Conservation (phyloP, 2,888 invertebrate species). For the Synanthedon tipuliformis region DNA sequence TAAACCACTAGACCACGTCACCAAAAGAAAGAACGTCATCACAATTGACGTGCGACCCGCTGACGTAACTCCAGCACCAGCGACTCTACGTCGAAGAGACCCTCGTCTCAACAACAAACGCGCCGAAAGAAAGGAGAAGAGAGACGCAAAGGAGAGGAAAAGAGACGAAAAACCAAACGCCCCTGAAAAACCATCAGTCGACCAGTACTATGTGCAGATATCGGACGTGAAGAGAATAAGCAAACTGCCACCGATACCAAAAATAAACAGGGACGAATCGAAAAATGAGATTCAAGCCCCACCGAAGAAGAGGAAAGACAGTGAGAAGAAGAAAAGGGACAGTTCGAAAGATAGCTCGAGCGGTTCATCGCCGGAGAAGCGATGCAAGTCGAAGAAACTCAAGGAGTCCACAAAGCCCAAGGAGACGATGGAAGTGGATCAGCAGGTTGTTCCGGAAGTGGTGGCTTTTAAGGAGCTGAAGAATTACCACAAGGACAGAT, state of each 20-base stretch:
- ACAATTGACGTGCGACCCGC: conserved; percentile 53
- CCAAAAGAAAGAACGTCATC: conserved; percentile 56
- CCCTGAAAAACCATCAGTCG: conserved; percentile 6
- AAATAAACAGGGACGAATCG: conserved; percentile 26
- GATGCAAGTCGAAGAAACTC: conserved; percentile 14
- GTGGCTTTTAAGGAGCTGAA: conserved; percentile 70
- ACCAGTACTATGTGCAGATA: conserved; percentile 24
- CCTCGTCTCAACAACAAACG: conserved; percentile 18
- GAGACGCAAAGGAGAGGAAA: conserved; percentile 3
- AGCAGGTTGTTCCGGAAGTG: conserved; percentile 21
- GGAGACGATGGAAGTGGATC: conserved; percentile 15
- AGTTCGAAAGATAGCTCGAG: conserved; percentile 14
- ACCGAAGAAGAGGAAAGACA: conserved; percentile 19
- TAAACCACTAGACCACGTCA: conserved; percentile 47
- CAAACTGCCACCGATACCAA: conserved; percentile 58
- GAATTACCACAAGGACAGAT: conserved; percentile 71
- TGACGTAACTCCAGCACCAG: conserved; percentile 9
- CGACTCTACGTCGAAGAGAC: conserved; percentile 15
- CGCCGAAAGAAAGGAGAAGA: conserved; percentile 5
- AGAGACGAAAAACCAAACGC: conserved; percentile 3
- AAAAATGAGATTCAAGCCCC: conserved; percentile 12
- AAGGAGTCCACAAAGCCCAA: conserved; percentile 11
- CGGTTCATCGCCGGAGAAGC: conserved; percentile 32
- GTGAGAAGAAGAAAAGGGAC: conserved; percentile 20
- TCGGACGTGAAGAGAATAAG: conserved; percentile 40